Conservation (phyloP, 2,888 invertebrate species). For the Oligia latruncula region DNA sequence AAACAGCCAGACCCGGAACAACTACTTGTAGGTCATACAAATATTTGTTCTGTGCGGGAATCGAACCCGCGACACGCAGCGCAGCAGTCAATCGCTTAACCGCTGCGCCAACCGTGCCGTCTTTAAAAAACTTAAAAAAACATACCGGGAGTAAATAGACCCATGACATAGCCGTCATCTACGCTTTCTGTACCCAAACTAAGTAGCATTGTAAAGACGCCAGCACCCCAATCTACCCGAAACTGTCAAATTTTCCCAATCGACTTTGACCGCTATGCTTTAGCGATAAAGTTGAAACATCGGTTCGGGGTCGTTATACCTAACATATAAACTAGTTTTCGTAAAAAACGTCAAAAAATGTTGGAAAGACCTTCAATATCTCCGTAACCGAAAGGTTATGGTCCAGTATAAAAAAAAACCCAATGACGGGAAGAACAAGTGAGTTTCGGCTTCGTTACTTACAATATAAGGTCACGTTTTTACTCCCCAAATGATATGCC, state of each 20-base stretch:
- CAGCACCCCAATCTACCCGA: too few species aligned
- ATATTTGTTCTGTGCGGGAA: too few species aligned
- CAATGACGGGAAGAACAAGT: not conserved
- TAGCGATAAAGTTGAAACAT: not conserved
- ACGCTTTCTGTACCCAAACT: not conserved
- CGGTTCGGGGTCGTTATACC: not conserved
- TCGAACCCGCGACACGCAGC: too few species aligned
- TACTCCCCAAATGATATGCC: not conserved
- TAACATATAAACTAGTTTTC: not conserved
- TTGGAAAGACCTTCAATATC: not conserved
- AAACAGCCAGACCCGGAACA: too few species aligned
- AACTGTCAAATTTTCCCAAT: too few species aligned
- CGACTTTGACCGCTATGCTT: too few species aligned
- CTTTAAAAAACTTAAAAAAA: too few species aligned
- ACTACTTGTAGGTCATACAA: too few species aligned
- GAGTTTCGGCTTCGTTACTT: not conserved
- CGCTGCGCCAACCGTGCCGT: too few species aligned
- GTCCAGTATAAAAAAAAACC: not conserved
- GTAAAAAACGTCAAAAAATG: not conserved
- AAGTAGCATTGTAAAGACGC: not conserved
- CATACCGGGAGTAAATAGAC: not conserved
- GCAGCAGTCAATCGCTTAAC: too few species aligned
- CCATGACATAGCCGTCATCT: not conserved
- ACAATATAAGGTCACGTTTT: not conserved
- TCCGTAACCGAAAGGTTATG: not conserved